A percentile compares a stretch with the other conserved stretches of the same genome.
Conservation (phyloP, 2,888 invertebrate species). For the Drosophila anomalata region DNA sequence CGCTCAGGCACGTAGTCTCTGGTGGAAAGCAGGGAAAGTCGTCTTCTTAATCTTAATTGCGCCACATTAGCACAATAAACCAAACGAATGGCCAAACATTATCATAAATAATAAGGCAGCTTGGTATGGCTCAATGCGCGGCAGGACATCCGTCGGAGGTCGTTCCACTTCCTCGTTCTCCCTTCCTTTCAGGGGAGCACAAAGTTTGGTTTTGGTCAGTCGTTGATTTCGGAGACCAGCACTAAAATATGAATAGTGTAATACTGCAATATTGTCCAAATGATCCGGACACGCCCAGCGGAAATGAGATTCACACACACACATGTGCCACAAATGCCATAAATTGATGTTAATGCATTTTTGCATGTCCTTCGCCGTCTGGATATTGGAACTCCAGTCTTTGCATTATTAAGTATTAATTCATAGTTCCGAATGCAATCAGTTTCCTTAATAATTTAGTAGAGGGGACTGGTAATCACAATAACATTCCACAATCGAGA, state of each 20-base stretch:
- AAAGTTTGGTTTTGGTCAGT: slow-evolving; percentile 18
- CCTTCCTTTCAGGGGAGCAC: slow-evolving; percentile 1
- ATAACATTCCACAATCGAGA: slow-evolving; percentile 33
- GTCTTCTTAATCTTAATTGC: slow-evolving; percentile 83
- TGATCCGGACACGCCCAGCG: slow-evolving; percentile 45
- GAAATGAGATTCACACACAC: slow-evolving; percentile 34
- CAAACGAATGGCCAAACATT: slow-evolving; percentile 82
- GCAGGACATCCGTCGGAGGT: slow-evolving; percentile 61
- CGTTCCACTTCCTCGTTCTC: slow-evolving; percentile 6
- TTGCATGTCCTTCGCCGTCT: slow-evolving; percentile 53
- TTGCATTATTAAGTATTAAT: slow-evolving; percentile 43
- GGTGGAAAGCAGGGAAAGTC: slow-evolving; percentile 68
- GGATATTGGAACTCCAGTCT: background rate
- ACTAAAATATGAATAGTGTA: slow-evolving; percentile 74
- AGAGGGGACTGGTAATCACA: slow-evolving; percentile 12
- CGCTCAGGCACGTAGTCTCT: slow-evolving; percentile 22
- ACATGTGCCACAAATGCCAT: slow-evolving; percentile 35
- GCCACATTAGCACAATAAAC: slow-evolving; percentile 83
- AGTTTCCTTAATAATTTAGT: slow-evolving; percentile 66
- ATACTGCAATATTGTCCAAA: slow-evolving; percentile 57
- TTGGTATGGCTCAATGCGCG: slow-evolving; percentile 64
- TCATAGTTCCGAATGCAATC: slow-evolving; percentile 64
- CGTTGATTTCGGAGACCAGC: slow-evolving; percentile 38
- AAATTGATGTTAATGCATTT: slow-evolving; percentile 70
- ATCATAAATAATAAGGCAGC: slow-evolving; percentile 83